Evolutionary conservation across 2,888 invertebrate species (phyloP).

Genomic region (Callinectes sapidus): DNA sequence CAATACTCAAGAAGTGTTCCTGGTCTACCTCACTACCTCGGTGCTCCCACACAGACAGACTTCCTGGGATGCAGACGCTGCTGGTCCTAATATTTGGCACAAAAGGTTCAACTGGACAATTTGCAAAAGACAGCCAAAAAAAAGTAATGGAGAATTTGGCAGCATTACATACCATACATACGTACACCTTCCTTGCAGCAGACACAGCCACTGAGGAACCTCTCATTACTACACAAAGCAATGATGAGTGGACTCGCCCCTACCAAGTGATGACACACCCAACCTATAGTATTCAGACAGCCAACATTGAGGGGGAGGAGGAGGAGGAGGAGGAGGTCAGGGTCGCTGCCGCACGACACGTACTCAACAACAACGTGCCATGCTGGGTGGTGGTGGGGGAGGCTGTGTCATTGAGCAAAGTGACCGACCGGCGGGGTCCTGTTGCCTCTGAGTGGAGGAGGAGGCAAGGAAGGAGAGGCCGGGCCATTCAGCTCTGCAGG

Average conservation of each 20-base stretch:
- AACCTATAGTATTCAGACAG: slow-evolving; percentile 18
- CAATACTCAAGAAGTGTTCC: slow-evolving; percentile 9
- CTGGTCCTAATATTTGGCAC: slow-evolving; percentile 46
- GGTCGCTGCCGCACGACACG: slow-evolving; percentile 44
- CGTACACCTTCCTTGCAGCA: slow-evolving; percentile 26
- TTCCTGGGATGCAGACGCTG: slow-evolving; percentile 44
- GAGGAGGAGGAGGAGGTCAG: slow-evolving; percentile 9
- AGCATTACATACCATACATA: slow-evolving; percentile 27
- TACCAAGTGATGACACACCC: neutral
- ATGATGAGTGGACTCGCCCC: neutral
- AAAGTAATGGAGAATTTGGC: slow-evolving; percentile 28
- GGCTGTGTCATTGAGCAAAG: slow-evolving; percentile 41
- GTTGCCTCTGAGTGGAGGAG: slow-evolving; percentile 51
- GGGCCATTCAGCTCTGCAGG: slow-evolving; percentile 41
- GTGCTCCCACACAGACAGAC: slow-evolving; percentile 29
- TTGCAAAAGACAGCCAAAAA: slow-evolving; percentile 31
- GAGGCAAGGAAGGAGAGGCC: slow-evolving; percentile 37
- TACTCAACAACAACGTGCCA: slow-evolving; percentile 54
- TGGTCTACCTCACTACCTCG: slow-evolving; percentile 24
- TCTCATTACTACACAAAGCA: neutral
- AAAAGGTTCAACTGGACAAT: slow-evolving; percentile 37
- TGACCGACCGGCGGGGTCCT: slow-evolving; percentile 28
- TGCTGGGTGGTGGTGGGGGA: slow-evolving; percentile 51
- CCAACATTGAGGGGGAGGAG: slow-evolving; percentile 5
- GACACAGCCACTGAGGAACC: neutral